Evolutionary conservation across 2,888 invertebrate species (phyloP).

Genomic region (Dusona sp.): DNA sequence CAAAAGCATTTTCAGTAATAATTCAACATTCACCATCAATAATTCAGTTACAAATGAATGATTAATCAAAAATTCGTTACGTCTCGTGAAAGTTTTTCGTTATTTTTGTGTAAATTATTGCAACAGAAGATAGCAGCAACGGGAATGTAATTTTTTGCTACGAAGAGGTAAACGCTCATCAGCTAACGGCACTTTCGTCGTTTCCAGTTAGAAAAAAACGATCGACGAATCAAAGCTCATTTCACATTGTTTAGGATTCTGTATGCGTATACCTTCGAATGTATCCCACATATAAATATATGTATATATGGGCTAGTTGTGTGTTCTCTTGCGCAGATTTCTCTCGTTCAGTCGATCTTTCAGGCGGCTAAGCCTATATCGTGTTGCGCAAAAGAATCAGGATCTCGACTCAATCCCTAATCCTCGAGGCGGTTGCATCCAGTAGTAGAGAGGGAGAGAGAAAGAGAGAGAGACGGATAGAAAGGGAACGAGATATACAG

Average conservation of each 20-base stretch:
- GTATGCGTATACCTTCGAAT: conserved; percentile 1
- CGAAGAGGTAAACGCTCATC: neutral
- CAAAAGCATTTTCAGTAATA: neutral
- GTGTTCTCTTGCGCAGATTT: conserved; percentile 61
- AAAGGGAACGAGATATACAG: conserved; percentile 40
- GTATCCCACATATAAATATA: neutral
- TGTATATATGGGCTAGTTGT: conserved; percentile 24
- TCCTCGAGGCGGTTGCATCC: conserved; percentile 79
- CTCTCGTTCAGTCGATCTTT: conserved; percentile 66
- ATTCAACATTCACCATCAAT: neutral
- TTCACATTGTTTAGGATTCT: conserved; percentile 39
- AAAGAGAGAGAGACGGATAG: conserved; percentile 5
- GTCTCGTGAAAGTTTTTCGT: neutral
- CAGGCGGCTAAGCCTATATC: conserved; percentile 67
- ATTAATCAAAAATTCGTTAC: neutral
- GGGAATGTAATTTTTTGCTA: neutral
- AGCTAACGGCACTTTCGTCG: conserved; percentile 52
- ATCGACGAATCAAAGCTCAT: conserved; percentile 37
- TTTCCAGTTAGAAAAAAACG: conserved; percentile 54
- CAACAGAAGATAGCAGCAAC: neutral
- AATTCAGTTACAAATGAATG: neutral
- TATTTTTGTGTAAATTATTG: neutral
- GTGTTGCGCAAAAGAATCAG: conserved; percentile 71
- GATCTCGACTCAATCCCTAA: conserved; percentile 82
- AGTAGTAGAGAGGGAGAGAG: conserved; percentile 33